These are phyloP conservation scores for Callithrix jacchus DNA, from an alignment of 2,113 vertebrate genomes.

Conservation along the genomic window DNA sequence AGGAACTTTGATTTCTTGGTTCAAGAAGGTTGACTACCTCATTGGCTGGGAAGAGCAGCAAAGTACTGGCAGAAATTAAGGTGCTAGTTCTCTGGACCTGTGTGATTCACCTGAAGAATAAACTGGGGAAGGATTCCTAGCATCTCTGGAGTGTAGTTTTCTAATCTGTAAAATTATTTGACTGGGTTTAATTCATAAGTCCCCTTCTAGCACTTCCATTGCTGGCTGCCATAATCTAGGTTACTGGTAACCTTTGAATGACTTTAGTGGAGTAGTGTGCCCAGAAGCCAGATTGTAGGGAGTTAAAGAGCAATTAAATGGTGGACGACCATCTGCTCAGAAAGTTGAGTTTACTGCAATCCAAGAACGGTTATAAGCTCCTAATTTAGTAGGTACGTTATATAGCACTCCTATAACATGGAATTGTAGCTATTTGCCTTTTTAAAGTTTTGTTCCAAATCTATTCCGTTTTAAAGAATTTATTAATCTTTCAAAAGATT, in stretches of 20 bases:
- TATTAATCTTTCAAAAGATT: neutral
- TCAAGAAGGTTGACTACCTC: neutral
- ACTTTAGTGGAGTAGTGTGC: neutral
- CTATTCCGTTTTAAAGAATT: neutral
- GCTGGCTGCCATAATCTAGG: neutral
- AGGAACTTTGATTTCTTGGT: neutral
- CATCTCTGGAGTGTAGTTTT: neutral
- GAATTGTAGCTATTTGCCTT: neutral
- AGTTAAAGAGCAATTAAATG: neutral
- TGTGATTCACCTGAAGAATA: neutral
- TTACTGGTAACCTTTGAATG: neutral
- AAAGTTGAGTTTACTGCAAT: neutral
- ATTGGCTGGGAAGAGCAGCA: neutral
- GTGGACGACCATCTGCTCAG: constrained; percentile 26
- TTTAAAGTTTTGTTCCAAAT: neutral
- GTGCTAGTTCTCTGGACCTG: neutral
- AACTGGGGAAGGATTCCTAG: neutral
- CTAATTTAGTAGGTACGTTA: neutral
- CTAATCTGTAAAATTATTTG: neutral
- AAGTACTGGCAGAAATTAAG: neutral
- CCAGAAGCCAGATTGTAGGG: constrained; percentile 28
- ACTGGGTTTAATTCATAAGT: neutral
- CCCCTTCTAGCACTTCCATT: neutral
- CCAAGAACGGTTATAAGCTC: neutral
- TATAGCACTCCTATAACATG: neutral